These are phyloP conservation scores for Halocynthia aurantium DNA, from an alignment of 23 tunicate species.

Conservation along the genomic window DNA sequence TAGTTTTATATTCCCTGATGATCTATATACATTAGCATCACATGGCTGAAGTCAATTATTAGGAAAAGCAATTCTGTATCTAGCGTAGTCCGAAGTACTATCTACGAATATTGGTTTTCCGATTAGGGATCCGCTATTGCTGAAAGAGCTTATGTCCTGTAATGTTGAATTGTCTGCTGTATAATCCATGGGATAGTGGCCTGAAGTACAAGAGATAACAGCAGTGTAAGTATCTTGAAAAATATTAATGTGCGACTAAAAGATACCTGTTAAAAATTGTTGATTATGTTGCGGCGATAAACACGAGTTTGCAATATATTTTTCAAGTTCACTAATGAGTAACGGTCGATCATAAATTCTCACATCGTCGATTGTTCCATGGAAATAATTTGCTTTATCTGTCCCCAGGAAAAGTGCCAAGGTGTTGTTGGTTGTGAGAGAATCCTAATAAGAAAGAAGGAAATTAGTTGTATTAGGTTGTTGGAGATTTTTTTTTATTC, in stretches of 20 bases:
- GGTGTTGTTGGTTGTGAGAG: background rate
- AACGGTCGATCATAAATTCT: slow-evolving; percentile 24
- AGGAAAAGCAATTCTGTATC: slow-evolving; percentile 17
- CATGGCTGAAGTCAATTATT: too few relatives aligned
- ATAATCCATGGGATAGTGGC: slow-evolving; percentile 17
- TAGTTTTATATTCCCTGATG: too few relatives aligned
- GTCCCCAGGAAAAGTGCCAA: background rate
- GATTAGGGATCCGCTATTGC: slow-evolving; percentile 3
- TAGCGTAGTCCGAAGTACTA: slow-evolving; percentile 12
- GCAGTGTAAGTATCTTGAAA: too few relatives aligned
- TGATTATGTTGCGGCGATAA: slow-evolving; percentile 21
- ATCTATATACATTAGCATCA: too few relatives aligned
- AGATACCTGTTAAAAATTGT: slow-evolving; percentile 10
- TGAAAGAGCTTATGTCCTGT: slow-evolving; percentile 7
- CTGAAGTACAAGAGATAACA: background rate
- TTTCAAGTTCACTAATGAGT: background rate
- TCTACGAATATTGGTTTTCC: slow-evolving; percentile 20
- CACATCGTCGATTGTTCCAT: slow-evolving; percentile 19
- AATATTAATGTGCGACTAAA: too few relatives aligned
- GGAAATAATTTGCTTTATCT: background rate
- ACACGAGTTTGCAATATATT: slow-evolving; percentile 8
- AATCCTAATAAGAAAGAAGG: too few relatives aligned
- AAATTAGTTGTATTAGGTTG: too few relatives aligned
- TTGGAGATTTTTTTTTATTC: too few relatives aligned
- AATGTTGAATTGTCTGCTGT: background rate